Evolutionary conservation across 2,113 vertebrate species (phyloP), one percentile per base, ranked within the genome.

Genomic region (Psettodes erumei): DNA sequence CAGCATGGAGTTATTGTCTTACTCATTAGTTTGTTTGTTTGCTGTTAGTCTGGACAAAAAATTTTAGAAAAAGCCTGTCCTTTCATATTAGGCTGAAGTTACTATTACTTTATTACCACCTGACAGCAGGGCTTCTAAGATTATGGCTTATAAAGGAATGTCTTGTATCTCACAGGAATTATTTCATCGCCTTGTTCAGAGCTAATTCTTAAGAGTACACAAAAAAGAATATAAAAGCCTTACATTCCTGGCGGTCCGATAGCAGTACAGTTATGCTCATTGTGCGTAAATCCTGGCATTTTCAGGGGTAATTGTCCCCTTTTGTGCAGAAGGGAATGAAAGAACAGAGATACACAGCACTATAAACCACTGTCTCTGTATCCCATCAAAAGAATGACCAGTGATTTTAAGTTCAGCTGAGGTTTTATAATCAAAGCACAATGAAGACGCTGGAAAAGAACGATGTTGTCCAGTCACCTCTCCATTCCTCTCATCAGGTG

Each of bases 371-470:
- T 33, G 38, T 53, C 38, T 35, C n/a, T 65, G 56, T 63, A 11
- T 66, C n/a, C 32, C 54, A 42, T 71, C 71, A 71, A 43, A 78
- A 79, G 40, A 71, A 59, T 58, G 62, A 48, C 64, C 75, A 19
- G 15, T 55, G 43, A 53, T 64, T 69, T 59, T 27, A 66, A 59
- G 60, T 54, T 74, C 65, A 73, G 75, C 32, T 35, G 64, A 59
- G 58, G 63, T 77, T 82, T 68, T 37, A 60, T 72, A 40, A 72
- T 78, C 63, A 77, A 75, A 67, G 47, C 30, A 12, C 21, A 25
- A 60, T 12, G 18, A 25, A 38, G 42, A 25, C 43, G 19, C 16
- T 15, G 40, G 42, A 70, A 56, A 56, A n/a, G 21, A 23, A 9
- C 8, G 10, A 37, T 53, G 11, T 37, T 51, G 30, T 56, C 54